Evolutionary conservation across 2,797 vertebrate genomes (phyloP).

Genomic region (Acanthurus lineatus): DNA sequence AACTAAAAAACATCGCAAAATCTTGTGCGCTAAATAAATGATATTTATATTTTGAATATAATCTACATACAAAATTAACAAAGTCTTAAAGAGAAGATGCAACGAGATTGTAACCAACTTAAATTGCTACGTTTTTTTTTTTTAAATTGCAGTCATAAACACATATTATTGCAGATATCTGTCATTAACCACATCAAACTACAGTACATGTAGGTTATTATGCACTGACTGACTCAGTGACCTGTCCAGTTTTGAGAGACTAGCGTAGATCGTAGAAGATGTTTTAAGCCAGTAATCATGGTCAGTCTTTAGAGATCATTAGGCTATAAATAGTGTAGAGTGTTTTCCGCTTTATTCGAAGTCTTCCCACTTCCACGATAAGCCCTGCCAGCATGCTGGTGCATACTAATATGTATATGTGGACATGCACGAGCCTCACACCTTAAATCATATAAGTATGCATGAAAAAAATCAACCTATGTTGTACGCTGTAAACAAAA

Average conservation of each 20-base stretch:
- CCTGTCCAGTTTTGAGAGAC: neutral
- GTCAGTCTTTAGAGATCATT: neutral
- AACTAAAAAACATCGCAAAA: neutral
- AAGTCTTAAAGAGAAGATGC: neutral
- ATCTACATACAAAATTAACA: neutral
- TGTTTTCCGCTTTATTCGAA: slow-evolving; percentile 1
- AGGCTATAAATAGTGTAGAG: neutral
- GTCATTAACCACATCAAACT: neutral
- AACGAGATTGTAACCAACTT: neutral
- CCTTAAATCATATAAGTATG: neutral
- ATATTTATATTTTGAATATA: no score
- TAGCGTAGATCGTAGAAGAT: neutral
- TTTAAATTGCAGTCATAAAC: neutral
- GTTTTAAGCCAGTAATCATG: neutral
- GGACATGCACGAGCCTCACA: neutral
- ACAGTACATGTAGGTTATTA: neutral
- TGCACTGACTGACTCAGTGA: neutral
- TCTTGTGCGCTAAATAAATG: no score
- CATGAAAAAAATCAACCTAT: slow-evolving; percentile 1
- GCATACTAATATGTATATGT: neutral
- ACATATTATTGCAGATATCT: neutral
- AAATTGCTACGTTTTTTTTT: no score
- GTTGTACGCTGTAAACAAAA: neutral
- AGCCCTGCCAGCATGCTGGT: neutral
- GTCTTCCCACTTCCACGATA: slow-evolving; percentile 5